phyloP scores from a whole-genome alignment of 2,888 invertebrate genomes.

The Petrolisthes cinctipes region DNA sequence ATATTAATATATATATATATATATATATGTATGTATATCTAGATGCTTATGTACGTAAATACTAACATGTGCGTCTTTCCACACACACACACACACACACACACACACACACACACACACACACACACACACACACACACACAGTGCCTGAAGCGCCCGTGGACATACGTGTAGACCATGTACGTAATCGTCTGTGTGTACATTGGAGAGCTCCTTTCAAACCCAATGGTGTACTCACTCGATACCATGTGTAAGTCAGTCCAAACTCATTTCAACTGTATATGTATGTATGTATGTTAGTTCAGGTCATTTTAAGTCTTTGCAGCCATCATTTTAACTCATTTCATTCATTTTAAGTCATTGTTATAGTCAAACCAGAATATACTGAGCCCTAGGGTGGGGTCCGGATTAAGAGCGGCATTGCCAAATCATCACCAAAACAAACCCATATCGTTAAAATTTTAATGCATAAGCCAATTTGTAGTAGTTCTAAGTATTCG shows the following conservation, averaged over 20 bases:
- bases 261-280: background rate
- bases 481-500: no score
- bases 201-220: background rate
- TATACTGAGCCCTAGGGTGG: no score
- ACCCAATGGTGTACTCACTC: background rate
- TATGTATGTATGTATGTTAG: background rate
- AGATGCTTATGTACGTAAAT: background rate
- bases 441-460: no score
- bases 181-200: background rate
- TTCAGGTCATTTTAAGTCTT: no score
- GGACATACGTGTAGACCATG: background rate
- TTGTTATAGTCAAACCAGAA: no score
- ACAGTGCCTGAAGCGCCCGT: background rate
- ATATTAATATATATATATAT: background rate
- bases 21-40: background rate
- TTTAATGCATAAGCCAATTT: no score
- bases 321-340: no score
- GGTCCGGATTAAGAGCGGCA: no score
- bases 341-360: no score
- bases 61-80: background rate
- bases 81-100: constrained; percentile 20
- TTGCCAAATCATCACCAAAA: no score
- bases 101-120: constrained; percentile 15
- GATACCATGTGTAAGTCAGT: background rate
- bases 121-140: constrained; percentile 9